These are phyloP conservation scores for Leptopilina boulardi DNA, from an alignment of 1,140 invertebrate species.

Conservation along the genomic window DNA sequence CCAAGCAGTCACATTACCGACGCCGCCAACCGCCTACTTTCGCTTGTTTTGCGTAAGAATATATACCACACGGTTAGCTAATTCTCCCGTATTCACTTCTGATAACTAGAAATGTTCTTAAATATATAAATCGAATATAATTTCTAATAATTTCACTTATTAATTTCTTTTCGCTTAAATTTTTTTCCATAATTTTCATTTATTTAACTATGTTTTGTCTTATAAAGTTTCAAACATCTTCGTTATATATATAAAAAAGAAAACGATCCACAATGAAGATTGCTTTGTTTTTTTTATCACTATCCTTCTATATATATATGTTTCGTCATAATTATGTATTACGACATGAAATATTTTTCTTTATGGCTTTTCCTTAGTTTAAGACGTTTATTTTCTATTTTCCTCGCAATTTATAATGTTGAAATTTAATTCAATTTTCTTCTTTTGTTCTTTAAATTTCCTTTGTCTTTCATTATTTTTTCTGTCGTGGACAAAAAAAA, in stretches of 20 bases:
- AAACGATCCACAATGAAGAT: slow-evolving; percentile 4
- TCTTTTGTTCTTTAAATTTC: background rate
- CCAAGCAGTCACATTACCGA: background rate
- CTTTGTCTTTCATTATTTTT: background rate
- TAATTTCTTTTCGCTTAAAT: background rate
- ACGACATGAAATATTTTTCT: slow-evolving; percentile 5
- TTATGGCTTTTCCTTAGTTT: background rate
- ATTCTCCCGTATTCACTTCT: slow-evolving; percentile 44
- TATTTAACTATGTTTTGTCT: background rate
- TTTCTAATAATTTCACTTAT: background rate
- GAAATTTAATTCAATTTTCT: background rate
- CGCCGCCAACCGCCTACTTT: slow-evolving; percentile 63
- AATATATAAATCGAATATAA: background rate
- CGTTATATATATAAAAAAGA: background rate
- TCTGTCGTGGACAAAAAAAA: background rate
- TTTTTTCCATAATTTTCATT: background rate
- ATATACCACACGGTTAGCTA: slow-evolving; percentile 59
- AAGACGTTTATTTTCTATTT: background rate
- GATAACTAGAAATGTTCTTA: slow-evolving; percentile 30
- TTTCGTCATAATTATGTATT: slow-evolving; percentile 5
- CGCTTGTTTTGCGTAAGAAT: slow-evolving; percentile 71
- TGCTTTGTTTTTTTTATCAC: slow-evolving; percentile 4
- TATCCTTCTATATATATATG: background rate
- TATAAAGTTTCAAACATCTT: background rate
- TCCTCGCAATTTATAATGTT: background rate